Evolutionary conservation across 2,113 vertebrate genomes (phyloP).

Genomic region (Zeus faber): DNA sequence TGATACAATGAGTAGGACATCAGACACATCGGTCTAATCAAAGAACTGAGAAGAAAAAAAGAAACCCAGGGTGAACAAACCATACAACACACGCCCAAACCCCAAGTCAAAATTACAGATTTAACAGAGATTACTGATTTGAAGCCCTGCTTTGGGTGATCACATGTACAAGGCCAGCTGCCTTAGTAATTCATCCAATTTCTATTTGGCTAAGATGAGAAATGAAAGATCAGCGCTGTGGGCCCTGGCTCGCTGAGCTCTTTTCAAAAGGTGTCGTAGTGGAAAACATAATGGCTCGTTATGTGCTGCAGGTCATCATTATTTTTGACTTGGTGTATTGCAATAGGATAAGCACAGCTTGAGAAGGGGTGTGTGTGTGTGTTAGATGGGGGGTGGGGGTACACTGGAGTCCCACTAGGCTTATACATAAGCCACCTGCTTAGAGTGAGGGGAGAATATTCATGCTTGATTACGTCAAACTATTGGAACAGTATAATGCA

Average conservation of each 20-base stretch:
- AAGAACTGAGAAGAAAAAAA: background rate
- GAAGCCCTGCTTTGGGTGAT: slow-evolving; percentile 28
- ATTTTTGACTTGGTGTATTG: slow-evolving; percentile 56
- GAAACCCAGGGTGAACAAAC: background rate
- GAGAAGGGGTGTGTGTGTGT: background rate
- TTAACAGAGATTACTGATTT: slow-evolving; percentile 41
- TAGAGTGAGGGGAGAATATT: slow-evolving; percentile 7
- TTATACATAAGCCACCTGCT: slow-evolving; percentile 58
- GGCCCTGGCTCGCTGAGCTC: slow-evolving; percentile 16
- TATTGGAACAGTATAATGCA: too few species aligned
- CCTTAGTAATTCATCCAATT: slow-evolving; percentile 34
- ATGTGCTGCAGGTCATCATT: slow-evolving; percentile 58
- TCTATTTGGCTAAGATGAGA: slow-evolving; percentile 21
- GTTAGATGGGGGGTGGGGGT: background rate
- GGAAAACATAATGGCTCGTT: background rate
- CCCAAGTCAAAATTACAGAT: slow-evolving; percentile 22
- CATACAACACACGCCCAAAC: slow-evolving; percentile 16
- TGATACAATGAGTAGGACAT: background rate
- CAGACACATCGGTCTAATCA: background rate
- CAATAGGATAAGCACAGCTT: slow-evolving; percentile 39
- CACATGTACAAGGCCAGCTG: slow-evolving; percentile 41
- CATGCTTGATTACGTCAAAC: too few species aligned
- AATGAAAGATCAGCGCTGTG: slow-evolving; percentile 16
- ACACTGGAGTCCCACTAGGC: slow-evolving; percentile 30
- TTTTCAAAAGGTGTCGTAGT: background rate